Base-by-base conservation (phyloP, 2,888 invertebrate genomes). In the Caenorhabditis doughertyi region DNA sequence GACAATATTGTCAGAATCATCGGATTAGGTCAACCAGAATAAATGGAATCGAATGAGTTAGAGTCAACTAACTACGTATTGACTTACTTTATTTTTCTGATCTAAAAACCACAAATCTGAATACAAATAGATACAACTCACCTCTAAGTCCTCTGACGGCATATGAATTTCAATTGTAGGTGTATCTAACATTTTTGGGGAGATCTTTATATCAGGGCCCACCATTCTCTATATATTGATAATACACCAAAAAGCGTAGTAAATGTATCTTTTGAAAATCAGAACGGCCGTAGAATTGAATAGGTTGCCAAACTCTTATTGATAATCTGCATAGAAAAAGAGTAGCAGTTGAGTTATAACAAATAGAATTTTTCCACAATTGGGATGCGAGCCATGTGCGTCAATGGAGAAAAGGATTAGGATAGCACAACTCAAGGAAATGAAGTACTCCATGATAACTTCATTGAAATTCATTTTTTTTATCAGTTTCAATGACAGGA, bases 321-420 rank as follows among this genome's bases (percentile, higher is more conserved):
- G 29, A 64, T 49, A 47, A 47, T 47, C 47, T 49, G 49, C 8
- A 29, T 5, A 27, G 27, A 62, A 62, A n/a, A 32, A 32, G 27
- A 49, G 49, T 35, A 65, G 35, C 47, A 27, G 49, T 51, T 35
- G 27, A 49, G 29, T 64, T 64, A 29, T 49, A 3, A 29, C 32
- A 65, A 47, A 65, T 51, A 13, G 65, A 35, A 60, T 49, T 44
- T n/a, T 5, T 8, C 25, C 44, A 21, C 55, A 68, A 29, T 42
- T 47, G 70, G 27, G n/a, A n/a, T 32, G 16, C 16, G 8, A 51
- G 4, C 25, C 9, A 21, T 62, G 72, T 73, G 72, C 72, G 72
- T 73, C 72, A 73, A 27, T 58, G n/a, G 47, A 60, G 25, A 47
- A 55, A 23, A 25, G 74, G 74, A 74, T 74, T 74, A 74, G 49